Conservation (phyloP, 92 coral and sea anemone species). For the Actinernus sp. region DNA sequence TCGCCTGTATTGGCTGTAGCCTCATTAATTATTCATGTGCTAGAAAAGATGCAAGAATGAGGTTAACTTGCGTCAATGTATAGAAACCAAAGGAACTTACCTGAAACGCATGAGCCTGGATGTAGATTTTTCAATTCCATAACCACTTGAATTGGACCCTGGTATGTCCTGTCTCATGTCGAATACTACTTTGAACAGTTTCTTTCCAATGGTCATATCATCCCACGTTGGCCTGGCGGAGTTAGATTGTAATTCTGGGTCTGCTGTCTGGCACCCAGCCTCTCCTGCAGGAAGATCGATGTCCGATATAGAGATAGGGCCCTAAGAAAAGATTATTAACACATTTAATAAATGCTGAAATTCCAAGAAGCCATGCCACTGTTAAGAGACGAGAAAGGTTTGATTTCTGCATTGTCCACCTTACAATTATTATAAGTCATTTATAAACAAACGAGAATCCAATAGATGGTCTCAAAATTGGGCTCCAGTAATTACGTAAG, state of each 20-base stretch:
- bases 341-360: no score
- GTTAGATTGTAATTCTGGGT: background rate
- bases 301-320: slow-evolving; percentile 33
- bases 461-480: no score
- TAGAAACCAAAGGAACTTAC: slow-evolving; percentile 15
- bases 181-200: slow-evolving; percentile 20
- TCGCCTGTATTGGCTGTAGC: no score
- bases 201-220: slow-evolving; percentile 6
- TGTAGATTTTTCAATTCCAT: slow-evolving; percentile 7
- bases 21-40: no score
- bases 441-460: no score
- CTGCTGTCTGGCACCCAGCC: background rate
- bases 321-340: slow-evolving; percentile 20
- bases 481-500: no score
- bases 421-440: no score
- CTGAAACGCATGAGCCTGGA: slow-evolving; percentile 13
- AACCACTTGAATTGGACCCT: background rate
- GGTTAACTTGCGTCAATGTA: no score
- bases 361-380: no score
- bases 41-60: no score
- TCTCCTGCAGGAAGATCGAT: slow-evolving; percentile 19
- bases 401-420: no score
- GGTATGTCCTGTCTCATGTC: slow-evolving; percentile 34
- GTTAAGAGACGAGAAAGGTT: no score
- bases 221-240: slow-evolving; percentile 21